phyloP scores from a whole-genome alignment of 2,888 invertebrate species.

The Drosophila histrio region DNA sequence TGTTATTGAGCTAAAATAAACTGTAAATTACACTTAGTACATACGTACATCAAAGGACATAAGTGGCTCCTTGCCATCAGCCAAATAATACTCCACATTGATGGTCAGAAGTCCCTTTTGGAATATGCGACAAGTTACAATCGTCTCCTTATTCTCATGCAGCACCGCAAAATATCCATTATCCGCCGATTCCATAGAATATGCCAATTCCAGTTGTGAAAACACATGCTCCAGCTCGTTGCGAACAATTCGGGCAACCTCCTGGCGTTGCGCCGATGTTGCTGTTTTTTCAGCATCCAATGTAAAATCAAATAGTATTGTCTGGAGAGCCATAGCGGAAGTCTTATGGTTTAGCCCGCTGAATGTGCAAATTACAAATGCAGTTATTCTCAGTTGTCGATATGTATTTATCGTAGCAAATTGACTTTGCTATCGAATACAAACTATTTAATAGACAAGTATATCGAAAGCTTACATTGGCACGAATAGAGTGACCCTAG shows the following conservation, averaged over 20 bases:
- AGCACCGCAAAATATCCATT: conserved; percentile 89
- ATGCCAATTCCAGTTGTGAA: conserved; percentile 88
- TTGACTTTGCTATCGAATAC: conserved; percentile 16
- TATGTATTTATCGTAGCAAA: conserved; percentile 17
- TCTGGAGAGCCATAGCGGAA: conserved; percentile 89
- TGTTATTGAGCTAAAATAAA: background rate
- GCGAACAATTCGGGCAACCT: conserved; percentile 88
- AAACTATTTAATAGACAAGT: background rate
- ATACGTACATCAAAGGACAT: conserved; percentile 90
- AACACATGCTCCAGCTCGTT: conserved; percentile 89
- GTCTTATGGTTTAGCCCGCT: conserved; percentile 40
- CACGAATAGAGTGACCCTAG: background rate
- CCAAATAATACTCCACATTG: conserved; percentile 93
- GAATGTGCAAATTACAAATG: conserved; percentile 50
- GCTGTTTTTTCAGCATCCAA: conserved; percentile 88
- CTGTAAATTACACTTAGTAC: conserved; percentile 13
- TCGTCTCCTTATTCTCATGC: conserved; percentile 88
- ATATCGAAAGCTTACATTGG: conserved; percentile 7
- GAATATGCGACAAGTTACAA: conserved; percentile 90
- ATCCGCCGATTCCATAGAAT: conserved; percentile 87
- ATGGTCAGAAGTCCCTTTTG: conserved; percentile 89
- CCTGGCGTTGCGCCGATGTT: conserved; percentile 88
- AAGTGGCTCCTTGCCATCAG: conserved; percentile 89
- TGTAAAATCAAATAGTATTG: conserved; percentile 91
- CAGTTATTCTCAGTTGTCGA: conserved; percentile 11